Evolutionary conservation across 2,797 vertebrate genomes (phyloP), one percentile per base, ranked within the genome.

Genomic region (Brachyalestes nurse): DNA sequence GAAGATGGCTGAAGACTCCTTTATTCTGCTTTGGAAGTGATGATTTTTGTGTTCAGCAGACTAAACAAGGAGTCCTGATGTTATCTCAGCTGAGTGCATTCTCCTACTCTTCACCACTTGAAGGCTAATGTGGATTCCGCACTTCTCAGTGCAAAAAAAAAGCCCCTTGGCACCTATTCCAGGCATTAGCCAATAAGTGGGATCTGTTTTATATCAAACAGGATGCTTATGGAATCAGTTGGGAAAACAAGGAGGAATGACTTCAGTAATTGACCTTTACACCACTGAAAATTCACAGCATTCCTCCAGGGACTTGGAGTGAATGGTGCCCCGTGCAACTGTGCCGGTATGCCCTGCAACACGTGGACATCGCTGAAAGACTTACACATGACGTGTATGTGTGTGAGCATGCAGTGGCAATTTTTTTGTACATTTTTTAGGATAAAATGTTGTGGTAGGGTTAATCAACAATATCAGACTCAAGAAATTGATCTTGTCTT

Each of bases 191-290:
- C 75, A 42, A 83, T 87, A 84, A 87, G 88, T 85, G 34, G 38
- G 71, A 82, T 88, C 87, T 90, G 89, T 85, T 90, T 88, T 90
- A 91, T 91, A 88, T 92, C 88, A 90, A 88, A 89, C 75, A 81
- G 71, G 78, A 72, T 55, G 84, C 90, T 89, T 89, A 87, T 89
- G 87, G 87, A 92, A 85, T 91, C 89, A 91, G 86, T 82, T 90
- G 90, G 86, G 90, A 92, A 86, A 93, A 92, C 90, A 91, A 82
- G 42, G 78, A 77, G 84, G 58, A 87, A 89, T 87, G 85, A 90
- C 91, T 91, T 86, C 89, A 89, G 88, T 88, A 93, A 94, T 93
- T 92, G 92, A 93, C 92, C 91, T 92, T 92, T 90, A 82, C 88
- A 83, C 78, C 85, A 80, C 83, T 89, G 89, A 84, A 90, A 91